Evolutionary conservation across 1,140 invertebrate species (phyloP), one percentile per base, ranked within the genome.

Genomic region (Pteromalus puparum): DNA sequence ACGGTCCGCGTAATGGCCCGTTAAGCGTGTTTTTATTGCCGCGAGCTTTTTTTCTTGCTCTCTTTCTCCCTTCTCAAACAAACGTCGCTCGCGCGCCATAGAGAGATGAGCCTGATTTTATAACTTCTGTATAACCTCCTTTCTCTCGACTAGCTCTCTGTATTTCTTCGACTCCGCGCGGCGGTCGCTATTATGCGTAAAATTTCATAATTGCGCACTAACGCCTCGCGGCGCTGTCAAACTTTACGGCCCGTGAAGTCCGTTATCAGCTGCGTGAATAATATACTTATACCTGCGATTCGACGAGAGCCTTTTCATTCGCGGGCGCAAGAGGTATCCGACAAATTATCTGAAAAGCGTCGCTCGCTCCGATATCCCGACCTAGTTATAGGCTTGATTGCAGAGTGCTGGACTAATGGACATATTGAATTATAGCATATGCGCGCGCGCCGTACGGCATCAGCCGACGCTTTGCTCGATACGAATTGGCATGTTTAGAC

Each of bases 1-100:
- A 91, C 88, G 88, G 86, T 84, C 87, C 82, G 82, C 87, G 81
- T 90, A 90, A 90, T 91, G 88, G 86, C 77, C 87, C 90, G 81
- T 90, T 91, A 89, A 88, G 85, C 77, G 75, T 78, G 78, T 61
- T 86, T 90, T 90, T 89, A 89, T 88, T 89, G 72, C 85, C 42
- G 38, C 24, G 18, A 6, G 18, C 10, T 46, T 85, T 85, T 86
- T 80, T 84, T 68, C 74, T 86, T 61, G 82, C 38, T 9, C 74
- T 28, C 42, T 68, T 13, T 82, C 68, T 67, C 68, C 82, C 77
- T 12, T 46, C 30, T 42, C 72, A 74, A 74, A 74, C 72, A 74
- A 74, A 30, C 72, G 34, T 30, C 72, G 72, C 81, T 26, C 81
- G 12, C 7, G 42, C 10, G 46, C 13, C 10, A 30, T 10, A 46